A percentile compares a stretch with the other conserved stretches of the same genome.
phyloP scores from a whole-genome alignment of 1,140 invertebrate genomes.

The Papilio polyxenes region DNA sequence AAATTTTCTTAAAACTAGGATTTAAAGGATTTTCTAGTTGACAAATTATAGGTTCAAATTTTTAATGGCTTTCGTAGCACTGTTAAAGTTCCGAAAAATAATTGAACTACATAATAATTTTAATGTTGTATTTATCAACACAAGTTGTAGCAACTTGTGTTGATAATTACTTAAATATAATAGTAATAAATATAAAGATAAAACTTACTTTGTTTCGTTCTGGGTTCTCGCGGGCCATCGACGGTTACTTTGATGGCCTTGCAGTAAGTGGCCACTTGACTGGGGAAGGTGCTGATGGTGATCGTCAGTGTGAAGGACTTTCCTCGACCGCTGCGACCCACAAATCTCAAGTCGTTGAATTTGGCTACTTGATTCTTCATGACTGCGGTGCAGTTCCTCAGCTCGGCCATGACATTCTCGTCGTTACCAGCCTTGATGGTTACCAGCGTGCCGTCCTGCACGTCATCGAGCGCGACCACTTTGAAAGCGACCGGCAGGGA shows the following conservation, averaged over 20 bases:
- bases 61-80: background rate
- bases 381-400: constrained; percentile 94
- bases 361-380: constrained; percentile 99
- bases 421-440: constrained; percentile 97
- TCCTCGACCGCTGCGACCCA: constrained; percentile 95
- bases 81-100: background rate
- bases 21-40: background rate
- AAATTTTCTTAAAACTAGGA: background rate
- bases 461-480: constrained; percentile 93
- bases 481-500: constrained; percentile 96
- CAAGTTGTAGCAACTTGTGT: too few relatives aligned
- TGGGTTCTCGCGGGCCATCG: constrained; percentile 97
- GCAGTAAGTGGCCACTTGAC: constrained; percentile 95
- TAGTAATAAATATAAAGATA: background rate
- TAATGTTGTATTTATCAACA: too few relatives aligned
- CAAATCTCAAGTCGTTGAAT: constrained; percentile 98
- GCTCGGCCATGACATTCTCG: constrained; percentile 96
- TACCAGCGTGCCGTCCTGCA: constrained; percentile 96
- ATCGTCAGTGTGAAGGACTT: constrained; percentile 98
- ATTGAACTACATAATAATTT: background rate
- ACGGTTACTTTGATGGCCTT: constrained; percentile 99
- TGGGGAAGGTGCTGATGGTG: constrained; percentile 93
- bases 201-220: constrained; percentile 98
- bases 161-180: too few relatives aligned
- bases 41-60: background rate